phyloP scores from a whole-genome alignment of 2,888 invertebrate genomes.

The Heterodera filipjevi region DNA sequence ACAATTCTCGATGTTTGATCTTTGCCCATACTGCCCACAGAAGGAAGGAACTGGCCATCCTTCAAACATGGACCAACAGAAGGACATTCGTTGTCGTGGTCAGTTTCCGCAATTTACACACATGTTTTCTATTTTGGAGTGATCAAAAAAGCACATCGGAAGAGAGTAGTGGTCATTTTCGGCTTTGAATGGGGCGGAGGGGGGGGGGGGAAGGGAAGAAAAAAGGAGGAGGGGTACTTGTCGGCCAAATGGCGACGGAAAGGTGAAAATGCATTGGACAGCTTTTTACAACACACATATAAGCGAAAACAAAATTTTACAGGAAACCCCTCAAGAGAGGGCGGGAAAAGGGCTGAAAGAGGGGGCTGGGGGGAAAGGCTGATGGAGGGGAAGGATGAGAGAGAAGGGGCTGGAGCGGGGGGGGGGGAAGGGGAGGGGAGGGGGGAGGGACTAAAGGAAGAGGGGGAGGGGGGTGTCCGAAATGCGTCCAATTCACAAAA shows the following conservation, averaged over 20 bases:
- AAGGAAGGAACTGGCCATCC: neutral
- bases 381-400: too few species aligned
- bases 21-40: neutral
- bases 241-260: neutral
- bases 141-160: neutral
- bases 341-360: too few species aligned
- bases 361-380: too few species aligned
- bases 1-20: neutral
- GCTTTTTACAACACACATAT: too few species aligned
- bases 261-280: too few species aligned
- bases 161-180: neutral
- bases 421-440: neutral
- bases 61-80: neutral
- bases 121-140: neutral
- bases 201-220: neutral
- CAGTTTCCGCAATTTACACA: neutral
- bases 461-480: too few species aligned
- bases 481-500: too few species aligned
- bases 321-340: neutral
- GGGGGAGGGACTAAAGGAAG: neutral
- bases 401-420: too few species aligned
- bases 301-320: neutral
- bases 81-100: neutral
- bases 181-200: neutral
- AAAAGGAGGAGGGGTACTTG: neutral